These are phyloP conservation scores for Ryuthela nishihirai DNA, from an alignment of 2,888 invertebrate species.

Conservation along the genomic window DNA sequence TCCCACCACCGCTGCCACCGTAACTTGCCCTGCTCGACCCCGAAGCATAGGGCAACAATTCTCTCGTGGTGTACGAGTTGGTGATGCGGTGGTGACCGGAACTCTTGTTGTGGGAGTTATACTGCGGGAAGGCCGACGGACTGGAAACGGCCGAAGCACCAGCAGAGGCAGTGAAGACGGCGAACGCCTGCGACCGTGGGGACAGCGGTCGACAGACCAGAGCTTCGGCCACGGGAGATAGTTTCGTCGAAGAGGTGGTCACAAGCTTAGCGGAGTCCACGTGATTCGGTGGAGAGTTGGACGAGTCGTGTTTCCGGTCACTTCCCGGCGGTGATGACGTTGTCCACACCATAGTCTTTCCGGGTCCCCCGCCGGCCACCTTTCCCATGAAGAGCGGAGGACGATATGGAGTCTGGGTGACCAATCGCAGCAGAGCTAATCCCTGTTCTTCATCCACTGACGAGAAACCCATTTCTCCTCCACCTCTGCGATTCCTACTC, in stretches of 20 bases:
- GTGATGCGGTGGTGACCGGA: slow-evolving; percentile 4
- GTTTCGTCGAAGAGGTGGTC: slow-evolving; percentile 14
- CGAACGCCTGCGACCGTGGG: neutral
- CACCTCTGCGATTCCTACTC: slow-evolving; percentile 4
- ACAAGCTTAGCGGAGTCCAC: slow-evolving; percentile 11
- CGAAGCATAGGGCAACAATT: slow-evolving; percentile 10
- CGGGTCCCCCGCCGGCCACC: slow-evolving; percentile 24
- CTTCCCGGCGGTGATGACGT: neutral
- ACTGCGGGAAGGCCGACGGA: neutral
- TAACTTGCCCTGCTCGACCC: slow-evolving; percentile 16
- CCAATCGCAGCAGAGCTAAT: slow-evolving; percentile 6
- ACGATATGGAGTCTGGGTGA: slow-evolving; percentile 7
- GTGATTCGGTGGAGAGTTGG: slow-evolving; percentile 15
- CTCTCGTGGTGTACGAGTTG: slow-evolving; percentile 15
- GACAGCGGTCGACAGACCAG: slow-evolving; percentile 10
- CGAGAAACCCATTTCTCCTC: slow-evolving; percentile 10
- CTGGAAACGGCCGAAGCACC: too few species aligned
- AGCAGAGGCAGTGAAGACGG: neutral
- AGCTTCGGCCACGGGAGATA: slow-evolving; percentile 11
- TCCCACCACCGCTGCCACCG: slow-evolving; percentile 11
- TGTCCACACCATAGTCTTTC: slow-evolving; percentile 34
- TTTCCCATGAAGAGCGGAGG: slow-evolving; percentile 33
- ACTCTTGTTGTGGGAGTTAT: neutral
- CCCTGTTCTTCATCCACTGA: slow-evolving; percentile 16
- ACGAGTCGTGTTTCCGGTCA: slow-evolving; percentile 15